Percentiles rank a stretch among this genome's conserved stretches.
Conservation (phyloP, 2,113 vertebrate genomes). For the Tachysurus fulvidraco region DNA sequence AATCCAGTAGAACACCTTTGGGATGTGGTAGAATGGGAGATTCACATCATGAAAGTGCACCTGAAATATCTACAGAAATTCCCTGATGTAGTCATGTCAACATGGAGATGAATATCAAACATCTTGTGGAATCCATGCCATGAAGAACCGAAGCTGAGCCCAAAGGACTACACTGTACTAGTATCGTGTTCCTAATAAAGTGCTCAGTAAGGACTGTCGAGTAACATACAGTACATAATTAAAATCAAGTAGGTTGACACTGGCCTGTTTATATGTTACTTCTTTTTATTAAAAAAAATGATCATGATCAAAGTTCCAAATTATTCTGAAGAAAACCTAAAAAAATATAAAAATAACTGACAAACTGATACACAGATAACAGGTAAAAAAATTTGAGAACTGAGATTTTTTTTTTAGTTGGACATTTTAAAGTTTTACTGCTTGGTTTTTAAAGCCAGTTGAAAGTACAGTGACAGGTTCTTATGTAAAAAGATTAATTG, state of each 20-base stretch:
- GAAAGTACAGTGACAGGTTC: not conserved
- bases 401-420: not conserved
- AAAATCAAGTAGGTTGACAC: not conserved
- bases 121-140: no score
- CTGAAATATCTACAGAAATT: no score
- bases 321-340: not conserved
- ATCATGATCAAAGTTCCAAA: not conserved
- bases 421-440: not conserved
- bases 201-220: no score
- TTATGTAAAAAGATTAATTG: not conserved
- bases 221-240: slow-evolving; percentile 1
- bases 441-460: not conserved
- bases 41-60: no score
- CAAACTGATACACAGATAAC: not conserved
- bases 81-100: no score
- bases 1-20: no score
- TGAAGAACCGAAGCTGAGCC: no score
- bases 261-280: not conserved
- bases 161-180: no score
- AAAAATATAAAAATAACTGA: slow-evolving; percentile 1
- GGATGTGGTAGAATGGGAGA: no score
- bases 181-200: no score
- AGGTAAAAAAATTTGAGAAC: not conserved
- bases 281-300: not conserved
- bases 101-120: no score